Conservation (phyloP, 2,888 invertebrate genomes). For the Sussaba pulchella region DNA sequence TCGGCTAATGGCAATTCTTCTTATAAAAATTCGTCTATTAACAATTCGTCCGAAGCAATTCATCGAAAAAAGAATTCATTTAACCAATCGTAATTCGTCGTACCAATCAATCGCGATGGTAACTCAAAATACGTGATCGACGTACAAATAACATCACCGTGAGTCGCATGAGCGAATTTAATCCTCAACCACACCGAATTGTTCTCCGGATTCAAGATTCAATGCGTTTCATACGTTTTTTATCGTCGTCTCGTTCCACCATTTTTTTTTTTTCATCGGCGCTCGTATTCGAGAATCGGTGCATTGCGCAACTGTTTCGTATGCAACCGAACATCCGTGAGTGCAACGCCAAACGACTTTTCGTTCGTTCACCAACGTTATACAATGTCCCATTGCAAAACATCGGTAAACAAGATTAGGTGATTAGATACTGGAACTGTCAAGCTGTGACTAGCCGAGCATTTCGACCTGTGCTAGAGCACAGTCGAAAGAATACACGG, state of each 20-base stretch:
- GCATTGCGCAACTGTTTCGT: slow-evolving; percentile 45
- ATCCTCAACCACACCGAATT: not conserved
- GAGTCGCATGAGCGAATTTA: not conserved
- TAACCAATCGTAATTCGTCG: no score
- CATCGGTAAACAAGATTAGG: slow-evolving; percentile 65
- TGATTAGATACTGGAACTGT: slow-evolving; percentile 15
- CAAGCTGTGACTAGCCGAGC: not conserved
- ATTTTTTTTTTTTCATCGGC: slow-evolving; percentile 24
- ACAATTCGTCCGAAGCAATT: no score
- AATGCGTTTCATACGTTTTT: not conserved
- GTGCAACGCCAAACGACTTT: not conserved
- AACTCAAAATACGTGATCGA: slow-evolving; percentile 3
- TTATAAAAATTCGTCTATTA: no score
- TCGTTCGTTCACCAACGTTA: slow-evolving; percentile 44
- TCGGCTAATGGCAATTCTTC: no score
- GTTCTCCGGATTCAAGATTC: slow-evolving; percentile 9
- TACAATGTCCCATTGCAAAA: slow-evolving; percentile 63
- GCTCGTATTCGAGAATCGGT: slow-evolving; percentile 36
- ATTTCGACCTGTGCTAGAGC: not conserved
- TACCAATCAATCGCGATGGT: not conserved
- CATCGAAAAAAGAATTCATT: no score
- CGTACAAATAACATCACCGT: not conserved
- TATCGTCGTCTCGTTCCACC: not conserved
- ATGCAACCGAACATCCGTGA: slow-evolving; percentile 1
- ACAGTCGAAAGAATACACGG: not conserved